Base-by-base conservation (phyloP, 2,888 invertebrate species). In the Parascotia fuliginaria region DNA sequence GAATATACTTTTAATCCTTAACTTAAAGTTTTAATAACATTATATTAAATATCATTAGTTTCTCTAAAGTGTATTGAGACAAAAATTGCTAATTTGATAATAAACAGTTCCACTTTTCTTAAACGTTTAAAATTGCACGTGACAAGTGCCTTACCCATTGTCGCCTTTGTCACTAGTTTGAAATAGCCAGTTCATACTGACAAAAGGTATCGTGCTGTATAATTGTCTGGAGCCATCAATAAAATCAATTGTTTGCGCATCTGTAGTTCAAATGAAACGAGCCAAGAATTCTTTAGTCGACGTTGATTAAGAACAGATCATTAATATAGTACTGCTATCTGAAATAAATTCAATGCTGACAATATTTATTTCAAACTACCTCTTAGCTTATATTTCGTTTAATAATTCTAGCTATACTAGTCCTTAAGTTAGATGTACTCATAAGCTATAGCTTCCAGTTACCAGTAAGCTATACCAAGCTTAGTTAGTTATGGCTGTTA, bases 261-360 rank as follows among this genome's bases (percentile, higher is more conserved):
- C 56, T 56, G 28, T 52, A 59, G 53, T 55, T 57, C 48, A 36
- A 63, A 62, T 66, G 58, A 60, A 73, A 60, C 65, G 65, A 63
- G 66, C 65, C 70, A 56, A 66, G 74, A 73, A 76, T 77, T 70
- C 72, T 71, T 70, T 70, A 65, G 60, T 66, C 41, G 83, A 85
- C 87, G 70, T 85, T 87, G 89, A 89, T 85, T 81, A 83, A 89
- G 79, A 78, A 79, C 73, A 69, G 67, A 70, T 73, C 82, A 89
- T 89, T 85, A 87, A 89, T 87, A 49, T 29, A 83, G 79, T 78
- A 73, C 74, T 75, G 62, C 73, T 73, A 82, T 83, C 83, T 75
- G 69, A 75, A 79, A 81, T 79, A 78, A 78, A 77, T 77, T 78
- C 81, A 78, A 80, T 79, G 73, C 71, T 61, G 67, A 67, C 77